Percentiles rank a stretch among this genome's conserved stretches.
Evolutionary conservation across 2,113 vertebrate species (phyloP).

Genomic region (Platichthys flesus): DNA sequence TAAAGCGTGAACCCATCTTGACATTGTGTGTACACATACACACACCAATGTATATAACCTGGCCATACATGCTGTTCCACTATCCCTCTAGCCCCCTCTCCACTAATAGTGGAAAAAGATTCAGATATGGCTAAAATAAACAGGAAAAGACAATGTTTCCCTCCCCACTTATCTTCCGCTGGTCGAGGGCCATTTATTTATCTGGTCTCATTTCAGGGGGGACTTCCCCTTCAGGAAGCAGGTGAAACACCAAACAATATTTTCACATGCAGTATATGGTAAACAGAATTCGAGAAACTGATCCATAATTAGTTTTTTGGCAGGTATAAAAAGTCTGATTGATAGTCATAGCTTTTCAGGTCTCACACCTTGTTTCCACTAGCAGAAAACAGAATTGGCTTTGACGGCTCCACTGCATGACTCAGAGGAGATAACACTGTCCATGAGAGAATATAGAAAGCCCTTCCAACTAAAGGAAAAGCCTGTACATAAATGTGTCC

Average conservation of each 20-base stretch:
- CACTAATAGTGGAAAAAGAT: constrained; percentile 21
- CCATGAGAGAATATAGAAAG: too few relatives aligned
- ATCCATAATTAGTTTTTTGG: neutral
- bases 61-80: neutral
- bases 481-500: neutral
- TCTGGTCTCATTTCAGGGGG: neutral
- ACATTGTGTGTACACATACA: neutral
- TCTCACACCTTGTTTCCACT: neutral
- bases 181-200: neutral
- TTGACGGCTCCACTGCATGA: constrained; percentile 4
- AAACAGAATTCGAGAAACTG: neutral
- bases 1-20: neutral
- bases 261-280: neutral
- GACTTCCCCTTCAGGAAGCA: constrained; percentile 46
- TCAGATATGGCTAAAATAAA: constrained; percentile 21
- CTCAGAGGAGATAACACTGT: neutral
- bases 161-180: constrained; percentile 15
- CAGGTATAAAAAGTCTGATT: neutral
- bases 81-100: neutral
- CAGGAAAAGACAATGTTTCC: constrained; percentile 32
- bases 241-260: constrained; percentile 38
- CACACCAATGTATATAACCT: constrained; percentile 5
- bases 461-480: too few relatives aligned
- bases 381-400: neutral
- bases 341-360: too few relatives aligned